A percentile compares a stretch with the other conserved stretches of the same genome.
These are phyloP conservation scores for Nesospiza acunhae DNA, from an alignment of 2,113 vertebrate genomes.

Conservation along the genomic window DNA sequence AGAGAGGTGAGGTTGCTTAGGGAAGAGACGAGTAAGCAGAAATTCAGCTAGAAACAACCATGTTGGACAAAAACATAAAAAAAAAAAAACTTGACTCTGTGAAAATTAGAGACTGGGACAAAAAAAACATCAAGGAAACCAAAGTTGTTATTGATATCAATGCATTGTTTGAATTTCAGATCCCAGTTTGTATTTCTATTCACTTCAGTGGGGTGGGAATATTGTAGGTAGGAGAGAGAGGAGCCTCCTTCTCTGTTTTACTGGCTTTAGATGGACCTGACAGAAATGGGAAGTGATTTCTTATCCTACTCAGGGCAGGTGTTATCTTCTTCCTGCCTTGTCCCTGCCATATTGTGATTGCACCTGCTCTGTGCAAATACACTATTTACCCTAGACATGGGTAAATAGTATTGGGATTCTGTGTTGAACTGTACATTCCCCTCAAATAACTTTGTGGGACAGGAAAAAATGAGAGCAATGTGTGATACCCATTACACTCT, in stretches of 20 bases:
- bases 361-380: conserved; percentile 2
- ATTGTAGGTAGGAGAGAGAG: background rate
- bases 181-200: background rate
- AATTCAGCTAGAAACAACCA: background rate
- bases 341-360: background rate
- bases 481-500: background rate
- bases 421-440: background rate
- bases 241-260: background rate
- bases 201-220: background rate
- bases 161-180: background rate
- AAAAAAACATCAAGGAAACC: rapidly evolving
- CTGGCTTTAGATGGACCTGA: background rate
- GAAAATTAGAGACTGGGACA: background rate
- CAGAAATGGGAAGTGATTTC: background rate
- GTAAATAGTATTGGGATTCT: background rate
- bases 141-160: background rate
- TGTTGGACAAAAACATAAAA: background rate
- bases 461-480: background rate
- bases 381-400: background rate
- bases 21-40: background rate
- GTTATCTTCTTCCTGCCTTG: background rate
- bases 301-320: background rate
- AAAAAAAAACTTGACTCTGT: background rate
- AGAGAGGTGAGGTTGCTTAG: background rate
- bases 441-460: background rate